Percentiles rank a stretch among this genome's conserved stretches.
phyloP scores from a whole-genome alignment of 2,888 invertebrate species.

The Hedya salicella region DNA sequence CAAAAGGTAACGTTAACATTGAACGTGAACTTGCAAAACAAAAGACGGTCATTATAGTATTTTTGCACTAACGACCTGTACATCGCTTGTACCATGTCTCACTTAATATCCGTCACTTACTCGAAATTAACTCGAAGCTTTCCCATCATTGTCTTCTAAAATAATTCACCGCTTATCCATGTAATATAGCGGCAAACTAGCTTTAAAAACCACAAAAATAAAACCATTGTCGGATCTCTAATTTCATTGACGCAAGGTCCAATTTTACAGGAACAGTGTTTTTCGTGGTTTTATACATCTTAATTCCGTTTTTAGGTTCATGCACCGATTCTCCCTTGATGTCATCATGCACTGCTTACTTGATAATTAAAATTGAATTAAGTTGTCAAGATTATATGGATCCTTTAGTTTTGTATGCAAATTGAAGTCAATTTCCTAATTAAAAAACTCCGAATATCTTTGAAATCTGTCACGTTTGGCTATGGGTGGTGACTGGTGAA shows the following conservation, averaged over 20 bases:
- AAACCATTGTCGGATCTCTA: background rate
- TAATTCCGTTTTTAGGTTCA: slow-evolving; percentile 21
- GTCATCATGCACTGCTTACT: slow-evolving; percentile 38
- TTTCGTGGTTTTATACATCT: slow-evolving; percentile 6
- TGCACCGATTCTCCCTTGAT: slow-evolving; percentile 22
- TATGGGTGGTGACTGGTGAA: background rate
- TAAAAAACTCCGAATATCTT: background rate
- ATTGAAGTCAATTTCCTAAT: background rate
- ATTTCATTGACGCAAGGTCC: background rate
- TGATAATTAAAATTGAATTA: slow-evolving; percentile 36
- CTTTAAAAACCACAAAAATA: background rate
- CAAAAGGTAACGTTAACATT: background rate
- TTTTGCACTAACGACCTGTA: slow-evolving; percentile 15
- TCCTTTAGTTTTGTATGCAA: slow-evolving; percentile 7
- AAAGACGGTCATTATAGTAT: slow-evolving; percentile 13
- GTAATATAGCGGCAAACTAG: slow-evolving; percentile 15
- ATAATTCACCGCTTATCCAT: slow-evolving; percentile 19
- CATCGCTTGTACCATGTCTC: slow-evolving; percentile 8
- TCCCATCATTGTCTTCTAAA: slow-evolving; percentile 29
- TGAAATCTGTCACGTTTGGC: background rate
- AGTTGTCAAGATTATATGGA: slow-evolving; percentile 21
- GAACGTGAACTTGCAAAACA: slow-evolving; percentile 1
- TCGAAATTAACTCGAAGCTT: slow-evolving; percentile 18
- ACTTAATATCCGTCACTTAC: slow-evolving; percentile 24
- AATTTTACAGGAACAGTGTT: background rate